Evolutionary conservation across 2,888 invertebrate species (phyloP).

Genomic region (Hyppa rectilinea): DNA sequence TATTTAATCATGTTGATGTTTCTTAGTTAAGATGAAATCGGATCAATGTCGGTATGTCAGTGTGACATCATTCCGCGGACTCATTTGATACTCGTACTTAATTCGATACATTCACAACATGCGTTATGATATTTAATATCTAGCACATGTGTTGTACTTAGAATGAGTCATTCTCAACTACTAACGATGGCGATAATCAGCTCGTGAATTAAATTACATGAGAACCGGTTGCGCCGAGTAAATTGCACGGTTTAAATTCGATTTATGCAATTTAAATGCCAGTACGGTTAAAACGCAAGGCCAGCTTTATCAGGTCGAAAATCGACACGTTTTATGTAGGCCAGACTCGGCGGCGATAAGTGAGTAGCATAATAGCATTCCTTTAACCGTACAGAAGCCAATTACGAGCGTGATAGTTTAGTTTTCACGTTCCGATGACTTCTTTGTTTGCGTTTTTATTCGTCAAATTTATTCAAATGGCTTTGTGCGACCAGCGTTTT

Average conservation of each 20-base stretch:
- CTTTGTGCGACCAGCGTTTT: conserved; percentile 73
- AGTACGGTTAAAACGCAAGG: conserved; percentile 84
- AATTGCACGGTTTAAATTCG: conserved; percentile 82
- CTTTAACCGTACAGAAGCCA: conserved; percentile 85
- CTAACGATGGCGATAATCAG: conserved; percentile 75
- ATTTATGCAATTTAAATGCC: conserved; percentile 86
- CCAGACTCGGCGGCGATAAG: conserved; percentile 81
- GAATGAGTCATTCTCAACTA: conserved; percentile 79
- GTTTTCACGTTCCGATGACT: conserved; percentile 86
- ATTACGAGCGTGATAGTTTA: conserved; percentile 86
- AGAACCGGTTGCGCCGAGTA: conserved; percentile 82
- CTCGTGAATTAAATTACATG: conserved; percentile 81
- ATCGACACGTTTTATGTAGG: conserved; percentile 88
- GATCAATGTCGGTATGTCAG: conserved; percentile 61
- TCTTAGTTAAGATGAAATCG: conserved; percentile 54
- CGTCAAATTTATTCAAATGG: conserved; percentile 80
- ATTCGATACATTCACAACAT: conserved; percentile 67
- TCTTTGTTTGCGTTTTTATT: conserved; percentile 81
- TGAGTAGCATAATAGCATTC: conserved; percentile 82
- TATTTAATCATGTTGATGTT: conserved; percentile 46
- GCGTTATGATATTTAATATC: conserved; percentile 73
- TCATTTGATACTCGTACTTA: conserved; percentile 60
- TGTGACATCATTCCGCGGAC: conserved; percentile 70
- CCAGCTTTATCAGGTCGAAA: conserved; percentile 85
- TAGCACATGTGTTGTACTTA: conserved; percentile 70